Percentiles rank a stretch among this genome's conserved stretches.
Conservation (phyloP, 1,140 invertebrate genomes). For the Neotoxoptera formosana region DNA sequence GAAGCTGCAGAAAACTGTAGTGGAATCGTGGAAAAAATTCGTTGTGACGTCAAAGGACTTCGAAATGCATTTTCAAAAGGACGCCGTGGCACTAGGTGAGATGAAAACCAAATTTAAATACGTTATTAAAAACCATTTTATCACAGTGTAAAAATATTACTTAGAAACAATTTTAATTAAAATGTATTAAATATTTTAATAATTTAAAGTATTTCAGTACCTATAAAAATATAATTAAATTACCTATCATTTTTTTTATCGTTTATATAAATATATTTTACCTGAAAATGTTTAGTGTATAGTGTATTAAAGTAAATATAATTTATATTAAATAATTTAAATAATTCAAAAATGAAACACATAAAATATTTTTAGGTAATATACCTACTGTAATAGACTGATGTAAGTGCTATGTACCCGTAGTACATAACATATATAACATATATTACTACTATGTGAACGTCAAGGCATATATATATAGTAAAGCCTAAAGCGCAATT, state of each 20-base stretch:
- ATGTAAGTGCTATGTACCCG: no score
- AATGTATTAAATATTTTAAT: neutral
- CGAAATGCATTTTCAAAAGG: conserved; percentile 73
- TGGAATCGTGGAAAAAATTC: conserved; percentile 80
- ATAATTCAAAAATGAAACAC: neutral
- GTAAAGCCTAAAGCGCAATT: no score
- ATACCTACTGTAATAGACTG: neutral
- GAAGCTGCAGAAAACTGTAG: conserved; percentile 67
- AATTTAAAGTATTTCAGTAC: neutral
- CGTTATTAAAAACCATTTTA: neutral
- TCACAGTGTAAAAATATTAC: neutral
- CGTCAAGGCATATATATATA: no score
- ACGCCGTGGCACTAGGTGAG: conserved; percentile 64
- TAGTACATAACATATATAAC: no score
- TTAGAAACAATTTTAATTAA: neutral
- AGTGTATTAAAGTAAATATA: neutral
- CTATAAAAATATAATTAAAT: neutral
- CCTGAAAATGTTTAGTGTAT: neutral
- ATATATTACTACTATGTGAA: no score
- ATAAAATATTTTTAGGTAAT: neutral
- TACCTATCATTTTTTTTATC: neutral
- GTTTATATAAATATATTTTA: neutral
- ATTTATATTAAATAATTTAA: neutral
- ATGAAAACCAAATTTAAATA: neutral
- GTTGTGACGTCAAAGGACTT: conserved; percentile 81